Conservation (phyloP, 2,797 vertebrate genomes). For the Thaleichthys pacificus region DNA sequence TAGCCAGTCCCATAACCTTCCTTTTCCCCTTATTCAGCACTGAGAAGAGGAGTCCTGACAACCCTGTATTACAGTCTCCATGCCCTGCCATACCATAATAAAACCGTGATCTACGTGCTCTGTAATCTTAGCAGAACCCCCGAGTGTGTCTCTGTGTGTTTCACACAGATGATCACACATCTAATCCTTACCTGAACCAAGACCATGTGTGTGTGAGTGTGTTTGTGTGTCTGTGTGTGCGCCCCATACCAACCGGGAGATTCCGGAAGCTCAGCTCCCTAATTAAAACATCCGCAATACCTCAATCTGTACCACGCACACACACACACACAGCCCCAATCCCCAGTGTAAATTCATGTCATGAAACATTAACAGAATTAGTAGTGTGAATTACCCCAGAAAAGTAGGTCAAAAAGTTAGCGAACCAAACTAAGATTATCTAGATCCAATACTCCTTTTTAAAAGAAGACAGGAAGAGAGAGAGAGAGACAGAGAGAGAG, state of each 20-base stretch:
- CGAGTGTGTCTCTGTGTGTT: not conserved
- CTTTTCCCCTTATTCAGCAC: not conserved
- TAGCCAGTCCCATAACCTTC: too few species aligned
- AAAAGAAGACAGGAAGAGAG: not conserved
- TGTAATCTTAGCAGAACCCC: not conserved
- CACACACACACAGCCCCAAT: conserved; percentile 1
- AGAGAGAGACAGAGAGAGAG: not conserved
- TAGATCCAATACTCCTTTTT: not conserved
- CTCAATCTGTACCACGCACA: conserved; percentile 11
- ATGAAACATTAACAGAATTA: conserved; percentile 31
- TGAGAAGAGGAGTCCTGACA: too few species aligned
- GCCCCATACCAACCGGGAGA: not conserved
- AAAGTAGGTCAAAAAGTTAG: conserved; percentile 31
- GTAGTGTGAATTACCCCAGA: conserved; percentile 13
- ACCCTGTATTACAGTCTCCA: too few species aligned
- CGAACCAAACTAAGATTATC: conserved; percentile 14
- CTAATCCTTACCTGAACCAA: not conserved
- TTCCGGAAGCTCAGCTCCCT: not conserved
- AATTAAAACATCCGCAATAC: conserved; percentile 10
- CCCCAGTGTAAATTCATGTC: conserved; percentile 20
- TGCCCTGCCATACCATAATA: too few species aligned
- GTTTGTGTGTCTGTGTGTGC: too few species aligned
- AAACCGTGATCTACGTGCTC: not conserved
- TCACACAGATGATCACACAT: not conserved
- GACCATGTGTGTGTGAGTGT: not conserved